Conservation (phyloP, 1,140 invertebrate species). For the Cephus cinctus region DNA sequence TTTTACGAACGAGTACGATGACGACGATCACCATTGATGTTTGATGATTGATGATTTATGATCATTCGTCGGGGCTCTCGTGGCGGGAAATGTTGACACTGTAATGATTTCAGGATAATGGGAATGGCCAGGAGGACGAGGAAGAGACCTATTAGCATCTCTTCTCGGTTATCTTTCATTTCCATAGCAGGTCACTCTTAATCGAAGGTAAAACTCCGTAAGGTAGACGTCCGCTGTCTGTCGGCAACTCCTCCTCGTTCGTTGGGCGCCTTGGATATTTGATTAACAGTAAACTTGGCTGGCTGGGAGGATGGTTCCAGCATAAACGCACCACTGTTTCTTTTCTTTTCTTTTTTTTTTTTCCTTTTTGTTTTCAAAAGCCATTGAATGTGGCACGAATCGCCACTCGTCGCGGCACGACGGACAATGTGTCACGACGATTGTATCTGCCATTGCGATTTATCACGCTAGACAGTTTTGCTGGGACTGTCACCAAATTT, state of each 20-base stretch:
- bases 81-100: slow-evolving; percentile 20
- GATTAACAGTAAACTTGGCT: no score
- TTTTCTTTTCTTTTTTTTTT: not conserved
- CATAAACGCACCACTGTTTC: not conserved
- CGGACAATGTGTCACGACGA: no score
- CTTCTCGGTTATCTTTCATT: slow-evolving; percentile 29
- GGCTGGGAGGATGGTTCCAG: slow-evolving; percentile 1
- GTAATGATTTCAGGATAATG: slow-evolving; percentile 39
- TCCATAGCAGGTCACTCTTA: slow-evolving; percentile 23
- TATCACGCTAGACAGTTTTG: no score
- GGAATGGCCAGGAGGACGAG: slow-evolving; percentile 25
- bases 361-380: no score
- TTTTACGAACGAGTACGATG: no score
- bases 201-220: slow-evolving; percentile 27
- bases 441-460: no score
- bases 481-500: no score
- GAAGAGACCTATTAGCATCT: slow-evolving; percentile 35
- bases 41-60: no score
- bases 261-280: slow-evolving; percentile 16
- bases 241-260: slow-evolving; percentile 17
- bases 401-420: not conserved
- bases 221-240: slow-evolving; percentile 17
- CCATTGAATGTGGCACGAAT: no score
- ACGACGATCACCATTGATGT: no score
- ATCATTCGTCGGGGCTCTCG: no score